Evolutionary conservation across 1,140 invertebrate species (phyloP).

Genomic region (Drosophila mayri): DNA sequence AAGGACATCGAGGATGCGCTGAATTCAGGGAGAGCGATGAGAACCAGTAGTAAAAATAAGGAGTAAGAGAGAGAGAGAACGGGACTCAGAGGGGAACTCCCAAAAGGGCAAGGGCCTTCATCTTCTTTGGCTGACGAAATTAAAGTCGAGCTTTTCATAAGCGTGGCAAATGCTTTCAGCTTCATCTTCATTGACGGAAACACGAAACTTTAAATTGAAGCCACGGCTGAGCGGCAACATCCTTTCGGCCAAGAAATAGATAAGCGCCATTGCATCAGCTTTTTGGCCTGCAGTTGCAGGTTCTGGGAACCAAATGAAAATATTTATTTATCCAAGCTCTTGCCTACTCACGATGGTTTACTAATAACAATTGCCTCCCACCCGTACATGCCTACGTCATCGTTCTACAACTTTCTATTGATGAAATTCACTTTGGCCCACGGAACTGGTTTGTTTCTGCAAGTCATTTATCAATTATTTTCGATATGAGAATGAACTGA

Average conservation of each 20-base stretch:
- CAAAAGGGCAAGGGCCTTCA: constrained; percentile 38
- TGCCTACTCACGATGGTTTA: constrained; percentile 8
- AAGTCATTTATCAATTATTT: constrained; percentile 59
- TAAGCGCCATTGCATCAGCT: constrained; percentile 46
- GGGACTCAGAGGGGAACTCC: constrained; percentile 6
- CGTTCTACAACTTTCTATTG: constrained; percentile 63
- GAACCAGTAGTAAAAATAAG: not conserved
- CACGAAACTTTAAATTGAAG: constrained; percentile 56
- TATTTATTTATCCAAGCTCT: constrained; percentile 33
- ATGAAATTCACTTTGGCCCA: constrained; percentile 49
- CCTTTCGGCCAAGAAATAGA: constrained; percentile 22
- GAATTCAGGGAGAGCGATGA: constrained; percentile 11
- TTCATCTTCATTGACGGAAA: constrained; percentile 32
- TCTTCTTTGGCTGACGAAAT: constrained; percentile 63
- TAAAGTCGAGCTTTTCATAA: constrained; percentile 45
- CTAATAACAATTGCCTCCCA: not conserved
- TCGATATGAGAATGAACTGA: constrained; percentile 29
- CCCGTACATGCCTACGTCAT: constrained; percentile 41
- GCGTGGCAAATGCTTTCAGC: constrained; percentile 16
- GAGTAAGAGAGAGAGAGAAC: not conserved
- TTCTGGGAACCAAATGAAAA: constrained; percentile 22
- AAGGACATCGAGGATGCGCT: constrained; percentile 42
- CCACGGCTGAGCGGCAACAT: not conserved
- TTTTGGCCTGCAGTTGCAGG: not conserved
- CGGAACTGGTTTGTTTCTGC: constrained; percentile 24